These are phyloP conservation scores for Lasioglossum pauxillum DNA, from an alignment of 2,888 invertebrate genomes.

Conservation along the genomic window DNA sequence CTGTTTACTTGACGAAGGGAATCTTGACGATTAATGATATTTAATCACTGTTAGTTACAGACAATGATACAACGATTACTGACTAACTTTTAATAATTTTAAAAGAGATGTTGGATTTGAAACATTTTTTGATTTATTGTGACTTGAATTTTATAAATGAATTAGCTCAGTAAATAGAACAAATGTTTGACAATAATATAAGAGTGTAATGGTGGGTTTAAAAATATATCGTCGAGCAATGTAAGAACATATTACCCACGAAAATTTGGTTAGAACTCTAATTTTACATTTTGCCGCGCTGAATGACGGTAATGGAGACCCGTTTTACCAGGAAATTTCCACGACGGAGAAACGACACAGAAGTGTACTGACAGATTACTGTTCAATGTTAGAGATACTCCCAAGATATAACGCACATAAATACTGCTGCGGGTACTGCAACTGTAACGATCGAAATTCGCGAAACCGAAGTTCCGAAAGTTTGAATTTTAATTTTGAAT, in stretches of 20 bases:
- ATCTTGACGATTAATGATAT: background rate
- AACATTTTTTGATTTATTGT: background rate
- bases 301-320: conserved; percentile 13
- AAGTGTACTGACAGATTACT: conserved; percentile 38
- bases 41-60: background rate
- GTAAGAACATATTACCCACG: background rate
- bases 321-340: conserved; percentile 45
- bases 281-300: background rate
- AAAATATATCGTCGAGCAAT: background rate
- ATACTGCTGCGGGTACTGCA: background rate
- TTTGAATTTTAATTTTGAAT: background rate
- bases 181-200: background rate
- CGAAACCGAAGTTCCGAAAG: background rate
- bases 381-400: conserved; percentile 33
- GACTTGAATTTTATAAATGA: background rate
- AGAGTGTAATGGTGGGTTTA: background rate
- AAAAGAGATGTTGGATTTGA: background rate
- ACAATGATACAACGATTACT: background rate
- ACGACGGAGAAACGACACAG: conserved; percentile 33
- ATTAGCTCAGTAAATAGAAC: background rate
- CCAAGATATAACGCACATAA: conserved; percentile 28
- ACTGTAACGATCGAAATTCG: background rate
- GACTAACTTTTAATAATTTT: background rate
- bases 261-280: background rate
- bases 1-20: background rate